A percentile compares a stretch with the other conserved stretches of the same genome.
Evolutionary conservation across 2,113 vertebrate genomes (phyloP).

Genomic region (Melanerpes aurifrons): DNA sequence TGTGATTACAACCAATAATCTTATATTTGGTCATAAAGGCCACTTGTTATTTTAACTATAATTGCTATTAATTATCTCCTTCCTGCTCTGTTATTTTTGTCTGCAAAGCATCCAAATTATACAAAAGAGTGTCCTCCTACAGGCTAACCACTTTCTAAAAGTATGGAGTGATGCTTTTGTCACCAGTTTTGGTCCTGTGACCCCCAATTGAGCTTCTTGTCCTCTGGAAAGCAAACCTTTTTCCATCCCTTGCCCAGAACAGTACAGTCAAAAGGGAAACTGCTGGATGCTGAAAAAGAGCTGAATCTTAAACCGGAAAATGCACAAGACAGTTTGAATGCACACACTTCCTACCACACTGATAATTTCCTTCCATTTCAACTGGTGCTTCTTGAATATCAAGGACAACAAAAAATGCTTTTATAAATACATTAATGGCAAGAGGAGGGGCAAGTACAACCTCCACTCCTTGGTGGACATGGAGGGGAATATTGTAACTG

Average conservation of each 20-base stretch:
- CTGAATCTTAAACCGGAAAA: background rate
- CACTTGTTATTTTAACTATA: background rate
- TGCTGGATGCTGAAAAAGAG: background rate
- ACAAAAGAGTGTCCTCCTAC: background rate
- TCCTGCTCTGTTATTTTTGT: background rate
- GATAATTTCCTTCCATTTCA: background rate
- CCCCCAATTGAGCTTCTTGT: background rate
- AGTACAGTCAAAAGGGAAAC: background rate
- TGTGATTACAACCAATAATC: constrained; percentile 4
- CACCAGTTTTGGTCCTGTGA: background rate
- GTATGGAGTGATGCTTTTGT: background rate
- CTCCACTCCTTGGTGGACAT: no score
- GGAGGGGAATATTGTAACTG: no score
- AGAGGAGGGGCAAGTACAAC: no score
- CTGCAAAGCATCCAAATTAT: background rate
- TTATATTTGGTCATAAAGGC: background rate
- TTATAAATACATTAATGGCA: no score
- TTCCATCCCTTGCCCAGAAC: background rate
- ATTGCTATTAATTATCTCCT: constrained; percentile 12
- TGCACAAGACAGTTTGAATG: background rate
- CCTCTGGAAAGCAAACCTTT: background rate
- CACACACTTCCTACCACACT: background rate
- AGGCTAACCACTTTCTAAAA: background rate
- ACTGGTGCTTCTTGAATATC: background rate
- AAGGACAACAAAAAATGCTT: no score